Evolutionary conservation across 1,140 invertebrate genomes (phyloP).

Genomic region (Cydia fagiglandana): DNA sequence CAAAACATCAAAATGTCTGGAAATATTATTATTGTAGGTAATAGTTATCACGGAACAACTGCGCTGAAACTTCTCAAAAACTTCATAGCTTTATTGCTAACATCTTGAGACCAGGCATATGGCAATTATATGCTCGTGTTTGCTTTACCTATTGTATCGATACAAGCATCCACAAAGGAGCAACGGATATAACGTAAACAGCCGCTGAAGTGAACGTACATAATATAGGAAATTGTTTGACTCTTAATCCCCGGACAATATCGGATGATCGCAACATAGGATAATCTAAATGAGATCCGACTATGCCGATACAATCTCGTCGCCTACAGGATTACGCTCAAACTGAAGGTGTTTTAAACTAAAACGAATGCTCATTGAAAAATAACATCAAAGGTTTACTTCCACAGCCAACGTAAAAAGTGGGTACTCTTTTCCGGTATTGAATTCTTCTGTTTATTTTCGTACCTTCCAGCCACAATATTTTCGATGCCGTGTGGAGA

Average conservation of each 20-base stretch:
- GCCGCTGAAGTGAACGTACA: neutral
- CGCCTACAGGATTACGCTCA: neutral
- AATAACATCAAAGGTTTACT: neutral
- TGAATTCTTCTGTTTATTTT: slow-evolving; percentile 4
- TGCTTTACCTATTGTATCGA: neutral
- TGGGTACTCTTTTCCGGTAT: neutral
- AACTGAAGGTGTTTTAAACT: slow-evolving; percentile 12
- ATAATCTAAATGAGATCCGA: slow-evolving; percentile 29
- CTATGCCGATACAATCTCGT: neutral
- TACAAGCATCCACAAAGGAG: neutral
- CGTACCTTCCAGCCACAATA: neutral
- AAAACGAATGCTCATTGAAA: neutral
- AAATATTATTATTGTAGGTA: too few relatives aligned
- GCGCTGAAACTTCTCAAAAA: too few relatives aligned
- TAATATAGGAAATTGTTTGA: slow-evolving; percentile 27
- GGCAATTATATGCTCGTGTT: neutral
- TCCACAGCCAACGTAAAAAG: neutral
- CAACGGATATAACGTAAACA: neutral
- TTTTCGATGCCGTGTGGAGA: neutral
- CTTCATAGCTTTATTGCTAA: neutral
- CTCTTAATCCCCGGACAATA: slow-evolving; percentile 20
- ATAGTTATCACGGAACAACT: too few relatives aligned
- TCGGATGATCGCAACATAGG: slow-evolving; percentile 14
- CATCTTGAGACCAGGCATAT: neutral
- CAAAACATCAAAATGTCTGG: too few relatives aligned